Base-by-base conservation (phyloP, 1,140 invertebrate genomes). In the Drosophila paulistorum region DNA sequence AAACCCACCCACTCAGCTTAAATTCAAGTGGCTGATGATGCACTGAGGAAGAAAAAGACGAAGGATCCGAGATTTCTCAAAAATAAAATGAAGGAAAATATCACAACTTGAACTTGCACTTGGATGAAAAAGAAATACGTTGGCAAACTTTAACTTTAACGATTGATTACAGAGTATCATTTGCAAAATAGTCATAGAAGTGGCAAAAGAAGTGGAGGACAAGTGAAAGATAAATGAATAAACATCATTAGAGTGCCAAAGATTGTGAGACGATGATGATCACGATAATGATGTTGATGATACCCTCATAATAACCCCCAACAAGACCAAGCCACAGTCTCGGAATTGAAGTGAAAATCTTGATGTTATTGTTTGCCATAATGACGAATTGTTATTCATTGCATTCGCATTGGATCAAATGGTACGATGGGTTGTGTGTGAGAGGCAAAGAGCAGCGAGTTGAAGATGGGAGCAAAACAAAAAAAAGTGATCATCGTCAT, bases 351-450 rank as follows among this genome's bases (percentile, higher is more conserved):
- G 57, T 59, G 57, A 35, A 35, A 59, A 59, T 55, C 20, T 65
- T 42, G 39, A 42, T 45, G 39, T 67, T 74, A 71, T 74, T 75
- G 73, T 75, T 75, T 75, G 71, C 72, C 71, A 74, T 68, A 75
- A 75, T 75, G 72, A 75, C 72, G 72, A 75, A 74, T 74, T 74
- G 72, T 61, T 74, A 75, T 74, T 74, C 63, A 37, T 20, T 23
- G 42, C 14, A 42, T 35, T 30, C 5, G 30, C 30, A 30, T 30
- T 7, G 35, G 5, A 37, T 37, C 35, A 6, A 30, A 37, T 37
- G 35, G 35, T 39, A 10, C 17, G 23, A 26, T 55, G 20, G 11
- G 23, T 11, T 39, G 30, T 30, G 10, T 37, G 10, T 37, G 35
- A 10, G 35, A 11, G 2, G 35, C 1, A 11, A 37, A 37, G 10